These are phyloP conservation scores for Alauda arvensis DNA, from an alignment of 2,797 vertebrate species.

Conservation along the genomic window DNA sequence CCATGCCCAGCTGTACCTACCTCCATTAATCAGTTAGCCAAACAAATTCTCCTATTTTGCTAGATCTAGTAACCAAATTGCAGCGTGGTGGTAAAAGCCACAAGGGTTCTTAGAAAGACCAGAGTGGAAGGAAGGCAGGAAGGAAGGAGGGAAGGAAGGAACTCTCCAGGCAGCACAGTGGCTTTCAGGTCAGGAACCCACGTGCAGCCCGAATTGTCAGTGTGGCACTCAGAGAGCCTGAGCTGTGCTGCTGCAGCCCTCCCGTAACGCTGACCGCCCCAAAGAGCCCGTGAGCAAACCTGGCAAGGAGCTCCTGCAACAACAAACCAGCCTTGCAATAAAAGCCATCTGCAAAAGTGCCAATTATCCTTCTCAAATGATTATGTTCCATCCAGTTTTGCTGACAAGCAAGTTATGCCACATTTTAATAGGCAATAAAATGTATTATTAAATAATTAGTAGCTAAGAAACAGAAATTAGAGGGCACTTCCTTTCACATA, in stretches of 20 bases:
- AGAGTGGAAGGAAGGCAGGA: not conserved
- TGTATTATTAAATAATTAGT: conserved; percentile 84
- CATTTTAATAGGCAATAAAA: conserved; percentile 82
- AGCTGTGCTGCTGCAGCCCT: not conserved
- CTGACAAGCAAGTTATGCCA: conserved; percentile 79
- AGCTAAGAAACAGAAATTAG: conserved; percentile 79
- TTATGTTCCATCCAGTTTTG: conserved; percentile 73
- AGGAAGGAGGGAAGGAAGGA: not conserved
- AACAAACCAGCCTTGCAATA: conserved; percentile 65
- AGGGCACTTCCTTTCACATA: conserved; percentile 72
- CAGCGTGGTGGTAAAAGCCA: conserved; percentile 34
- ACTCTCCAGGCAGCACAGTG: not conserved
- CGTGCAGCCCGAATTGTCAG: not conserved
- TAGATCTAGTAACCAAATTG: conserved; percentile 49
- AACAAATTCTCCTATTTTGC: conserved; percentile 60
- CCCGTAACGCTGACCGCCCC: conserved; percentile 25
- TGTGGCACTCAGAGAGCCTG: not conserved
- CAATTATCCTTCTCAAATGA: conserved; percentile 76
- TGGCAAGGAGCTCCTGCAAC: conserved; percentile 50
- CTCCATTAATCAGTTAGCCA: conserved; percentile 67
- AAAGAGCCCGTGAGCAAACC: conserved; percentile 38
- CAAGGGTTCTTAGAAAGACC: conserved; percentile 17
- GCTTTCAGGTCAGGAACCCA: conserved; percentile 20
- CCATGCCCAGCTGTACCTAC: conserved; percentile 47
- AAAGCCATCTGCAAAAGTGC: conserved; percentile 74